Conservation (phyloP, 2,797 vertebrate genomes). For the Coendou prehensilis region DNA sequence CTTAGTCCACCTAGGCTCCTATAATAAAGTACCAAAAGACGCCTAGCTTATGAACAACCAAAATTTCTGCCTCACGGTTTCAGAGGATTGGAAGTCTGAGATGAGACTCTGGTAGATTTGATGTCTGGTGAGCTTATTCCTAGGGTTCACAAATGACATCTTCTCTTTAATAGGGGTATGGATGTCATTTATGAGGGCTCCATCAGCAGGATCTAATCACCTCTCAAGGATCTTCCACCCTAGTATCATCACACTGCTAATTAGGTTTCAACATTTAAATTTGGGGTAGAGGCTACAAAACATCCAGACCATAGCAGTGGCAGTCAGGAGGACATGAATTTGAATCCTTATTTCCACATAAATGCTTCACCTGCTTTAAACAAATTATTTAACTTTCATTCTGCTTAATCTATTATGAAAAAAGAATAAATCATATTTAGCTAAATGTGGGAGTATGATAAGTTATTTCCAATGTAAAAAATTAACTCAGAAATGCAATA, state of each 20-base stretch:
- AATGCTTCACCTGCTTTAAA: constrained; percentile 22
- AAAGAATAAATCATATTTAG: constrained; percentile 39
- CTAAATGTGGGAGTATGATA: background rate
- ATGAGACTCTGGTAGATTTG: background rate
- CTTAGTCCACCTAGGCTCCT: background rate
- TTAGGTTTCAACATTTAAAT: background rate
- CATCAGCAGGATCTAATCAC: background rate
- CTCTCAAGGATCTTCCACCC: background rate
- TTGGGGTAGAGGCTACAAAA: background rate
- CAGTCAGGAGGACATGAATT: background rate
- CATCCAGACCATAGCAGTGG: background rate
- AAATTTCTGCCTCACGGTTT: background rate
- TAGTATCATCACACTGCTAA: background rate
- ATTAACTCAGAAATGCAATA: background rate
- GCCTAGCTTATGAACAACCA: background rate
- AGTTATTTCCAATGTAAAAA: constrained; percentile 41
- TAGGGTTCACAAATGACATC: too few relatives aligned
- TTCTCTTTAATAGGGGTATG: background rate
- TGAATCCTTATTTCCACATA: background rate
- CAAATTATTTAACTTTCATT: constrained; percentile 22
- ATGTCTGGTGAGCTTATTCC: background rate
- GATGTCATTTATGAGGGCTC: background rate
- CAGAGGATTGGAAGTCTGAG: background rate
- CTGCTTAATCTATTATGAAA: constrained; percentile 13
- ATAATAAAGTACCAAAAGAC: background rate